Evolutionary conservation across 2,888 invertebrate species (phyloP).

Genomic region (Penaeus monodon): DNA sequence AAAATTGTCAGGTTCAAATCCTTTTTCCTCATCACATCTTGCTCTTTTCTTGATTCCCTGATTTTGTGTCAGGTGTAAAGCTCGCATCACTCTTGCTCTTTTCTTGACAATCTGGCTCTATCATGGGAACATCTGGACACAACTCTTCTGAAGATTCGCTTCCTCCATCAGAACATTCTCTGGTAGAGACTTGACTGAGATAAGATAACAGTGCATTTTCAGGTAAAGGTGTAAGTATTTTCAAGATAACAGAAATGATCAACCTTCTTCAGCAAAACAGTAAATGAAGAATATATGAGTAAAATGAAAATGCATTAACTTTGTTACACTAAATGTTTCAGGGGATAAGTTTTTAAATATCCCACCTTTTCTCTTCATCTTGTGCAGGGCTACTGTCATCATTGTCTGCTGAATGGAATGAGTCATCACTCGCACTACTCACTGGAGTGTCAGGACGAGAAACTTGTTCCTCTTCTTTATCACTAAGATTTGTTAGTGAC

Average conservation of each 20-base stretch:
- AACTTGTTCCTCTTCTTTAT: background rate
- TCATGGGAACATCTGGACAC: background rate
- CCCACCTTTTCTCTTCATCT: no score
- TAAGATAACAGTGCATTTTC: no score
- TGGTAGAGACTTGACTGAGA: background rate
- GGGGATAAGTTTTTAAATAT: no score
- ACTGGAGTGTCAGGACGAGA: conserved; percentile 10
- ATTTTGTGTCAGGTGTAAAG: background rate
- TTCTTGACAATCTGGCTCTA: conserved; percentile 25
- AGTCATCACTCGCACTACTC: conserved; percentile 43
- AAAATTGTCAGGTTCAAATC: no score
- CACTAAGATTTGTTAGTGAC: conserved; percentile 8
- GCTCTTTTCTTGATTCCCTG: background rate
- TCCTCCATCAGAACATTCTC: background rate
- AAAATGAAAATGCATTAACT: no score
- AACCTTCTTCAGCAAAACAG: no score
- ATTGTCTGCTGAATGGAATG: conserved; percentile 37
- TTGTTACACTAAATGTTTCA: background rate
- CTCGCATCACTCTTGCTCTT: background rate
- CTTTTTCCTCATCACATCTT: no score
- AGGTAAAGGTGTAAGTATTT: no score
- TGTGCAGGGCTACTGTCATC: conserved; percentile 15
- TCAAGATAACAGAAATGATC: no score
- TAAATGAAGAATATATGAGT: no score
- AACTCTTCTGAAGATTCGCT: background rate